phyloP scores from a whole-genome alignment of 1,140 invertebrate species.

The Araneus ventricosus region DNA sequence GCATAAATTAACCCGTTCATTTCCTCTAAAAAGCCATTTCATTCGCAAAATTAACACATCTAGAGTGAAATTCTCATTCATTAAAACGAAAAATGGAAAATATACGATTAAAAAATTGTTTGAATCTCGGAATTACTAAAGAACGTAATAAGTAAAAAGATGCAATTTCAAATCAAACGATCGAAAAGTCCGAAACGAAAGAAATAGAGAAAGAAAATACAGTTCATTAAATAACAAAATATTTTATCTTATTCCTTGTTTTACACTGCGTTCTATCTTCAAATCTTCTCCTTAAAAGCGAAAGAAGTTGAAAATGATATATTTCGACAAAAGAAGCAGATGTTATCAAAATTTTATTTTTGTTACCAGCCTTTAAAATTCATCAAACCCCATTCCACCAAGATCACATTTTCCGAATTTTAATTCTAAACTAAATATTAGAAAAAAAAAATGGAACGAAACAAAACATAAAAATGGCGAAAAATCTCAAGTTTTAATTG shows the following conservation, averaged over 20 bases:
- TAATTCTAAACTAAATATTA: background rate
- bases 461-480: background rate
- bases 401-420: background rate
- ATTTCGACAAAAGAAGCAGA: background rate
- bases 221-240: background rate
- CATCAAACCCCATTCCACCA: background rate
- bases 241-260: background rate
- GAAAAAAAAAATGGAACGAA: background rate
- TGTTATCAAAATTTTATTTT: slow-evolving; percentile 5
- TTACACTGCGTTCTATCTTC: background rate
- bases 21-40: no score
- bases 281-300: background rate
- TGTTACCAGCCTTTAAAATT: background rate
- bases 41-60: no score
- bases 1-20: no score
- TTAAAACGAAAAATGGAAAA: no score
- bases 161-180: no score
- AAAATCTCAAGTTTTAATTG: slow-evolving; percentile 6
- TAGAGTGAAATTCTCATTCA: no score
- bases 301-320: background rate
- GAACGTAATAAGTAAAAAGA: no score
- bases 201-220: background rate
- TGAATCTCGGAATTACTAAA: no score
- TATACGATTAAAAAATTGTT: no score
- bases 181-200: no score